A percentile compares a stretch with the other conserved stretches of the same genome.
Conservation (phyloP, 2,888 invertebrate genomes). For the Aporophyla nigra region DNA sequence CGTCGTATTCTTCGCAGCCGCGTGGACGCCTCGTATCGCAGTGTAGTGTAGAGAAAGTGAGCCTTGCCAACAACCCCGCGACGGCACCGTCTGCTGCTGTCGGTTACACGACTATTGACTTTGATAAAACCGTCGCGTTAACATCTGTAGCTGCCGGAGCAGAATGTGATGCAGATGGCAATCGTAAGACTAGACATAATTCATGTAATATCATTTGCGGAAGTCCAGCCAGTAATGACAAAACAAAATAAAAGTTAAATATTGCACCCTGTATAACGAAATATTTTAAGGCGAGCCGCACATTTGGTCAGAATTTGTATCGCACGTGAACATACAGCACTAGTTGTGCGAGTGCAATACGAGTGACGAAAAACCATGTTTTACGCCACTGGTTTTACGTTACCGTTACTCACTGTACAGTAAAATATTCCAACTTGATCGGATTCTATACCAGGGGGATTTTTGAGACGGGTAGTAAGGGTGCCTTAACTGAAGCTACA, state of each 20-base stretch:
- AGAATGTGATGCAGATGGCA: conserved; percentile 93
- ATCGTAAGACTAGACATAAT: conserved; percentile 95
- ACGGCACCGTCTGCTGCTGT: conserved; percentile 90
- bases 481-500: not conserved
- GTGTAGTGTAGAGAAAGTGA: conserved; percentile 79
- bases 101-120: conserved; percentile 98
- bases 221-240: conserved; percentile 82
- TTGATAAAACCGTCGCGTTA: conserved; percentile 97
- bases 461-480: not conserved
- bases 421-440: conserved; percentile 8
- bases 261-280: conserved; percentile 26
- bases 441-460: not conserved
- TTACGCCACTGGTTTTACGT: not conserved
- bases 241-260: conserved; percentile 69
- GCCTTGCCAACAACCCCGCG: conserved; percentile 27
- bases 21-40: conserved; percentile 82
- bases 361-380: not conserved
- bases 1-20: conserved; percentile 79
- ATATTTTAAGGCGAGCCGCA: conserved; percentile 31
- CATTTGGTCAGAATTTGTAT: conserved; percentile 25
- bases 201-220: conserved; percentile 92
- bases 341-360: conserved; percentile 2
- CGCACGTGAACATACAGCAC: conserved; percentile 1
- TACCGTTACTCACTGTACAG: not conserved
- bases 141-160: conserved; percentile 94